Base-by-base conservation (phyloP, 2,888 invertebrate species). In the Leptinotarsa rubiginosa region DNA sequence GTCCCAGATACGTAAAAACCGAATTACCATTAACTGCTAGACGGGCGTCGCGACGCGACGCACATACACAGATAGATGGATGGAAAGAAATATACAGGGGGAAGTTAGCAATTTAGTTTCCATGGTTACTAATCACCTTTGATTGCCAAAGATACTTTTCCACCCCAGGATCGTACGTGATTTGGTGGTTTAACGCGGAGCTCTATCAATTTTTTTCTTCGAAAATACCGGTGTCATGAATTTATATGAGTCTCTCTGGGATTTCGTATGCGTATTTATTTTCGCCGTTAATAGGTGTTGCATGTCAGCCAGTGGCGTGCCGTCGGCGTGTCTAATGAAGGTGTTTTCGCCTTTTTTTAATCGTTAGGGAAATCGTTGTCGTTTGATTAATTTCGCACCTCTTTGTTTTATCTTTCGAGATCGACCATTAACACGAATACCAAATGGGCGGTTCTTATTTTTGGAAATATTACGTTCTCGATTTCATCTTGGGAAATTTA, bases 91-190 rank as follows among this genome's bases (percentile, higher is more conserved):
- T 73, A 68, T 56, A 70, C 56, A 54, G 71, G 74, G 74, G 75
- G 69, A 77, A 78, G 77, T 79, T 73, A 67, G 79, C 80, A 80
- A 83, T 80, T 81, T 82, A 76, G 85, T 85, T 83, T 79, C 83
- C 81, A 82, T 82, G 84, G 84, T 79, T 81, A 86, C 86, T 86
- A 86, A 86, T 86, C 85, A 85, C 84, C 82, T 82, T 81, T 85
- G 85, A 86, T 86, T 85, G 78, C 80, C 79, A 70, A 77, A 83
- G 82, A 82, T 78, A 81, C 82, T 84, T 84, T 84, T 83, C 82
- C 81, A 79, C 79, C 83, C 79, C 78, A 77, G 77, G 78, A 79
- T 78, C 78, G 80, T 83, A 84, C 84, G 84, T 84, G 84, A 84
- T 81, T 82, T 59, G 56, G 47, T 49, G 50, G 65, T 50, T 78